Base-by-base conservation (phyloP, 2,113 vertebrate species). In the Sylvietta virens region DNA sequence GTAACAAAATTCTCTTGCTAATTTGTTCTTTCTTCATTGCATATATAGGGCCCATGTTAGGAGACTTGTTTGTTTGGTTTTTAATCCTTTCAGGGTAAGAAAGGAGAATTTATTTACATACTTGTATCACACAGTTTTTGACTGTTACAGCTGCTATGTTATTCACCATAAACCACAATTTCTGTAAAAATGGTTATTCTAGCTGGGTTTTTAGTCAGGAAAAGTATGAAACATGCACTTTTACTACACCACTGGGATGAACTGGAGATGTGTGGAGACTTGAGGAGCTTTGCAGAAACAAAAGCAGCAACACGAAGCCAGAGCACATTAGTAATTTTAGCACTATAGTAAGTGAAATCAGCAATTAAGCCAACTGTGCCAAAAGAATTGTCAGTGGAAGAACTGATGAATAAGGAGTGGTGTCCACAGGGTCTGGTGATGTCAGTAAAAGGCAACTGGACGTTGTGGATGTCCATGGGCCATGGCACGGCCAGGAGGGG, bases 361-460 rank as follows among this genome's bases (percentile, higher is more conserved):
- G 60, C 56, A 35, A 4, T 30, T 10, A 18, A 72, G 33, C 37
- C 74, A 61, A 31, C 67, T 33, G 66, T 67, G 83, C 69, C 64
- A 22, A 17, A 54, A 15, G 6, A 31, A 20, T 3, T 2, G 8
- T 65, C 65, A 48, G 8, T 11, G 58, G 54, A 45, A 37, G 60
- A 62, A 15, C 33, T 9, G 76, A 44, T 12, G 69, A 9, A 13
- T 0, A 30, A 20, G 50, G 33, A 45, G 60, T 1, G 4, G 33
- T 0, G 4, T 8, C 7, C 9, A 0, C 0, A 2, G n/a, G 13
- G 22, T 0, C 27, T 5, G 44, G 19, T 6, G 28, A 28, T 3
- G 40, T 20, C 90, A 22, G 20, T 1, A 3, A 13, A 22, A 57
- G 31, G 35, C 40, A 5, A 1, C 37, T 0, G 64, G 10, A 7